These are phyloP conservation scores for Nixonia krombeini DNA, from an alignment of 1,140 invertebrate genomes.

Conservation along the genomic window DNA sequence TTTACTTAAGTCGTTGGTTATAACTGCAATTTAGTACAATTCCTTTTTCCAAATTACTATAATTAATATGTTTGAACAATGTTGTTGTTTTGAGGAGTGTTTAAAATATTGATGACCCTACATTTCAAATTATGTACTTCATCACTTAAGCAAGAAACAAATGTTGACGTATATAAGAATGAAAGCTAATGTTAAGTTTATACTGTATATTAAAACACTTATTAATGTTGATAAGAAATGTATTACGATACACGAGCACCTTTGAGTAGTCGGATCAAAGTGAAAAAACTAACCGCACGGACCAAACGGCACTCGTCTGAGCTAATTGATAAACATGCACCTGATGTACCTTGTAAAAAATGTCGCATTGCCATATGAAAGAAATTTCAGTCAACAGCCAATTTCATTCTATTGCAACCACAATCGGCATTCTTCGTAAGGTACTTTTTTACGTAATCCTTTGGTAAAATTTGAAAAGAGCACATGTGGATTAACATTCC, in stretches of 20 bases:
- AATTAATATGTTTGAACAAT: too few relatives aligned
- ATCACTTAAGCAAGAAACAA: too few relatives aligned
- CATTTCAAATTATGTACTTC: too few relatives aligned
- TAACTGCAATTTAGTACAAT: too few relatives aligned
- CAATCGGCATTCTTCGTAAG: slow-evolving; percentile 3
- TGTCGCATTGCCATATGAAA: background rate
- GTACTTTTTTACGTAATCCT: slow-evolving; percentile 5
- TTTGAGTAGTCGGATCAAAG: background rate
- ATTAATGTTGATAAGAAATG: background rate
- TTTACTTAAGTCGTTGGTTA: too few relatives aligned
- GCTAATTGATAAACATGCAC: slow-evolving; percentile 20
- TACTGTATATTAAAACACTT: background rate
- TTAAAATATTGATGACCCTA: too few relatives aligned
- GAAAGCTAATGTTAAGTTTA: background rate
- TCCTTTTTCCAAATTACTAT: too few relatives aligned
- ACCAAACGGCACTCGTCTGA: slow-evolving; percentile 46
- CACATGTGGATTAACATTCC: too few relatives aligned
- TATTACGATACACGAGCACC: background rate
- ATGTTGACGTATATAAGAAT: too few relatives aligned
- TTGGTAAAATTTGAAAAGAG: slow-evolving; percentile 19
- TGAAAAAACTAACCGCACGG: slow-evolving; percentile 29
- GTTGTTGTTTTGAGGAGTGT: too few relatives aligned
- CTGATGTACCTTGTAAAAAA: slow-evolving; percentile 2
- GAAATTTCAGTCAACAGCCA: background rate
- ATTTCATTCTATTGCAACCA: background rate